Evolutionary conservation across 2,888 invertebrate genomes (phyloP).

Genomic region (Theodoxus fluviatilis): DNA sequence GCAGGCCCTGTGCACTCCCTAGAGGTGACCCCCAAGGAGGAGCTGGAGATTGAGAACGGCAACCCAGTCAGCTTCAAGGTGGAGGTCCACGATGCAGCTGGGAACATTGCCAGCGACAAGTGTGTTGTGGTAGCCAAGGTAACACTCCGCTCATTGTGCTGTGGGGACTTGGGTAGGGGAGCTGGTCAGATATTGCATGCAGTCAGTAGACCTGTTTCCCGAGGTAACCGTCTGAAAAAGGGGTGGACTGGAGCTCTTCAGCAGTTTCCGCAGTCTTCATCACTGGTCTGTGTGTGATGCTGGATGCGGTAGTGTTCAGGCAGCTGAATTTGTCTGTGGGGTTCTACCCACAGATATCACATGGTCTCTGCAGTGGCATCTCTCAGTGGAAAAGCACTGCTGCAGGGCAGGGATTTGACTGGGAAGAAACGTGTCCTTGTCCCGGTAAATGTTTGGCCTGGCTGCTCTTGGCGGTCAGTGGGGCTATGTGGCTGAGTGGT

Average conservation of each 20-base stretch:
- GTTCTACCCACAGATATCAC: background rate
- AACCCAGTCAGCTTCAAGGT: constrained; percentile 45
- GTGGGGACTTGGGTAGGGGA: background rate
- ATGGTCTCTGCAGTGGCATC: no score
- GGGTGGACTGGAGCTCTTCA: no score
- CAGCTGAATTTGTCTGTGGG: background rate
- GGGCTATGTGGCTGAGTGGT: no score
- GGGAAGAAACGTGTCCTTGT: no score
- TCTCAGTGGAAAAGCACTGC: no score
- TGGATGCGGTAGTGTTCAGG: constrained; percentile 6
- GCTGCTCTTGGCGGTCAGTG: no score
- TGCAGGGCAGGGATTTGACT: no score
- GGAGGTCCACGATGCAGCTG: constrained; percentile 52
- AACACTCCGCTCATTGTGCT: no score
- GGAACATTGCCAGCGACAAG: constrained; percentile 57
- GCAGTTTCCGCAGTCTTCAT: background rate
- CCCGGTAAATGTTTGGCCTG: no score
- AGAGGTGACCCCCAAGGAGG: constrained; percentile 49
- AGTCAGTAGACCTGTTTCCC: no score
- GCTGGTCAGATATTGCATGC: background rate
- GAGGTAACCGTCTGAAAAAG: no score
- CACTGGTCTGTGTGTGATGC: background rate
- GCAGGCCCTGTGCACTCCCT: constrained; percentile 50
- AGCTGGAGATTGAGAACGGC: constrained; percentile 55
- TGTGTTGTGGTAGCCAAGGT: constrained; percentile 54